phyloP scores from a whole-genome alignment of 2,888 invertebrate species.

The Rutpela maculata region DNA sequence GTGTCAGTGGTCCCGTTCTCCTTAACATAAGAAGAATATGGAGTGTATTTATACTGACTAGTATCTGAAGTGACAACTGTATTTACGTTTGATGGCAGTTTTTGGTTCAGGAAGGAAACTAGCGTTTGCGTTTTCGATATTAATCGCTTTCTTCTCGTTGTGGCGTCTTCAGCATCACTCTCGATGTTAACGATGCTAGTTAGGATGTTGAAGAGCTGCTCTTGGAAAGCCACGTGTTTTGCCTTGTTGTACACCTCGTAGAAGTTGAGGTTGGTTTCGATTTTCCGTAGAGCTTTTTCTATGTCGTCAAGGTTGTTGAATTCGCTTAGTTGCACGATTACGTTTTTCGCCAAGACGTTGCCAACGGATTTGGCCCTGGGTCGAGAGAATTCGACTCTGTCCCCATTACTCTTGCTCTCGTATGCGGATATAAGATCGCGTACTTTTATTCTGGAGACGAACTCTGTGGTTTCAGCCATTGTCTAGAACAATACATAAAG shows the following conservation, averaged over 20 bases:
- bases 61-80: not conserved
- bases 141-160: conserved; percentile 48
- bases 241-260: conserved; percentile 59
- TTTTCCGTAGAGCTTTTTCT: conserved; percentile 53
- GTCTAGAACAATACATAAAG: not conserved
- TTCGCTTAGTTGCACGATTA: conserved; percentile 41
- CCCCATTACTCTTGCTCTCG: conserved; percentile 39
- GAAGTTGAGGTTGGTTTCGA: conserved; percentile 52
- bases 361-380: conserved; percentile 50
- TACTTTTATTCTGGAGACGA: conserved; percentile 37
- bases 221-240: conserved; percentile 60
- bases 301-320: conserved; percentile 51
- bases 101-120: conserved; percentile 55
- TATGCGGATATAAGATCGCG: conserved; percentile 43
- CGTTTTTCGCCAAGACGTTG: conserved; percentile 45
- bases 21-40: not conserved
- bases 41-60: not conserved
- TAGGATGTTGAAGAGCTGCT: conserved; percentile 58
- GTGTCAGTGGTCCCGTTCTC: conserved; percentile 5
- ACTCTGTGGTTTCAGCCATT: conserved; percentile 33
- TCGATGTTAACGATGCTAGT: conserved; percentile 58
- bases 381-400: conserved; percentile 30
- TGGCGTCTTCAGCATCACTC: conserved; percentile 48
- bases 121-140: conserved; percentile 54
- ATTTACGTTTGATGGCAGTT: conserved; percentile 51